These are phyloP conservation scores for Callosobruchus maculatus DNA, from an alignment of 2,888 invertebrate species.

Conservation along the genomic window DNA sequence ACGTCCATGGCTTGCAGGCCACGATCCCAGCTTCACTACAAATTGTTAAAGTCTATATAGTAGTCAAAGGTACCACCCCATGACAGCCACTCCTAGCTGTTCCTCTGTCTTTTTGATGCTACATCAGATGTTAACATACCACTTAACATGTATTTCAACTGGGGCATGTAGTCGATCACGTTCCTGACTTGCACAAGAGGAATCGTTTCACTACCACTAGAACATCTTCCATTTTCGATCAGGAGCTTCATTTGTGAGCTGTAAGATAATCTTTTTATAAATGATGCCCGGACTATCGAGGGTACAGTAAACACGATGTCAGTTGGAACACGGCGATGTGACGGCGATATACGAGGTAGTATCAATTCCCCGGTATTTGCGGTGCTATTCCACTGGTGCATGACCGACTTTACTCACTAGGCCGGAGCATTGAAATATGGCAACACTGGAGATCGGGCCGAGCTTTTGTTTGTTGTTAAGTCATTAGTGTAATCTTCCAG, in stretches of 20 bases:
- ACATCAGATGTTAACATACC: conserved; percentile 46
- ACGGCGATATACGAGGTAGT: no score
- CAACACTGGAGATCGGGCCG: no score
- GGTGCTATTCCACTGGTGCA: no score
- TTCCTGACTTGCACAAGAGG: conserved; percentile 80
- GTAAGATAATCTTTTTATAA: conserved; percentile 18
- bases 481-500: no score
- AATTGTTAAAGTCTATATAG: conserved; percentile 24
- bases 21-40: conserved; percentile 24
- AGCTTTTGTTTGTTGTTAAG: no score
- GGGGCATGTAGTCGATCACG: conserved; percentile 82
- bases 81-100: conserved; percentile 59
- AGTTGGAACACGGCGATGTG: no score
- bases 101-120: conserved; percentile 54
- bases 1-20: conserved; percentile 16
- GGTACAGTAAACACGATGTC: not conserved
- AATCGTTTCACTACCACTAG: conserved; percentile 66
- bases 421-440: no score
- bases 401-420: no score
- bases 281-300: not conserved
- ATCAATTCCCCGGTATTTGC: no score
- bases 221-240: conserved; percentile 71
- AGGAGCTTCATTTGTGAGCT: conserved; percentile 68
- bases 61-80: conserved; percentile 39
- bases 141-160: conserved; percentile 80